Conservation (phyloP, 1,140 invertebrate genomes). For the Fopius arisanus region DNA sequence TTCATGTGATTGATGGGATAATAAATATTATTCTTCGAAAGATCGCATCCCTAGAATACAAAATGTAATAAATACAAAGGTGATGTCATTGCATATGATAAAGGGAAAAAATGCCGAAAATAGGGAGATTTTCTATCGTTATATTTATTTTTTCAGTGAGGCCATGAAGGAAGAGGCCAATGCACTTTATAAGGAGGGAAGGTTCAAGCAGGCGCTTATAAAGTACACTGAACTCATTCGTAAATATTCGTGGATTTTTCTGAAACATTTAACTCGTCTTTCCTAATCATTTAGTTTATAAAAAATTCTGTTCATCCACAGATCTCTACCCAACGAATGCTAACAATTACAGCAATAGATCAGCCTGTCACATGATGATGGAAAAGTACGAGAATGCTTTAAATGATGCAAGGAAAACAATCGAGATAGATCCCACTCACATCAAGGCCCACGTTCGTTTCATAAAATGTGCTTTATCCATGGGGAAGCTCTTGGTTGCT, state of each 20-base stretch:
- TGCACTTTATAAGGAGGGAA: not conserved
- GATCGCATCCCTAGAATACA: no score
- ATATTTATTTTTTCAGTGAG: not conserved
- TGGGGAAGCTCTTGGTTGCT: not conserved
- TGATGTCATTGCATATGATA: not conserved
- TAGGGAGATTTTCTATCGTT: not conserved
- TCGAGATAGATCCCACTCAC: not conserved
- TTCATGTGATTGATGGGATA: no score
- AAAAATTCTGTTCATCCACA: not conserved
- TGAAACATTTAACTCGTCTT: not conserved
- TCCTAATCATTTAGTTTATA: not conserved
- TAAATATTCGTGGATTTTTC: not conserved
- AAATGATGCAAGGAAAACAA: not conserved
- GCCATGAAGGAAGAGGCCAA: constrained; percentile 2
- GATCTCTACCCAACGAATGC: constrained; percentile 9
- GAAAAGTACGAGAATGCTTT: not conserved
- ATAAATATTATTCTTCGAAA: no score
- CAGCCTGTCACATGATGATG: constrained; percentile 19
- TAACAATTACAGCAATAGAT: not conserved
- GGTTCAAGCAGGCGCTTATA: not conserved
- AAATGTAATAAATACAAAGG: no score
- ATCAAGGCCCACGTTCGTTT: not conserved
- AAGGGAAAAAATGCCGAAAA: no score
- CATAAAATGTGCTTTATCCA: not conserved
- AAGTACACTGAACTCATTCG: constrained; percentile 12